Percentiles rank a stretch among this genome's conserved stretches.
Conservation (phyloP, 2,113 vertebrate genomes). For the Mesocricetus auratus region DNA sequence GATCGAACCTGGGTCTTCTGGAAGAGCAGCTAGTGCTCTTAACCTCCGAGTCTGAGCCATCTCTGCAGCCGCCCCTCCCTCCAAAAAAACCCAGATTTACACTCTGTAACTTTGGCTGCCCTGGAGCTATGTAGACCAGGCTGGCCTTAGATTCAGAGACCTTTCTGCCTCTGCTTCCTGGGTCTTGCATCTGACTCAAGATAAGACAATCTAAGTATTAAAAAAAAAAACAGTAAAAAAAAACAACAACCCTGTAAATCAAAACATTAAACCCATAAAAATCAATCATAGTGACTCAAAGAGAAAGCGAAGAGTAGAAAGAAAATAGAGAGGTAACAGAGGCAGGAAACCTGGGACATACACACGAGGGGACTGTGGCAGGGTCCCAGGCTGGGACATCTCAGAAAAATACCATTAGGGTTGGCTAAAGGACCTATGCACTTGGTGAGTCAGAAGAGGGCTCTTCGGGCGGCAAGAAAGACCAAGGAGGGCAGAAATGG, state of each 20-base stretch:
- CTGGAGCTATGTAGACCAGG: background rate
- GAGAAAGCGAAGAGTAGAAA: too few relatives aligned
- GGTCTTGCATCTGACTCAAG: background rate
- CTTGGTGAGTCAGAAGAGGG: background rate
- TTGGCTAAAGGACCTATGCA: background rate
- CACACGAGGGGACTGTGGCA: background rate
- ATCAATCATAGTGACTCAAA: background rate
- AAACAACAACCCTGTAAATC: background rate
- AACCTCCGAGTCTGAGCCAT: background rate
- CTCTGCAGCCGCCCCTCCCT: fast-evolving
- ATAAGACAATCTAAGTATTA: background rate
- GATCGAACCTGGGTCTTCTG: background rate
- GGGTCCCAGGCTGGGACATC: background rate
- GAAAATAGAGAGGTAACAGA: background rate
- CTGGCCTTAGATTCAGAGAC: background rate
- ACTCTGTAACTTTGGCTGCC: background rate
- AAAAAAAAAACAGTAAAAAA: background rate
- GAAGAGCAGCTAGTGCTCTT: background rate
- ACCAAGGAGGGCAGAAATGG: background rate
- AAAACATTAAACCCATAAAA: background rate
- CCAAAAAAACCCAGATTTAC: background rate
- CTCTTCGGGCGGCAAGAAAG: background rate
- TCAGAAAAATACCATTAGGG: background rate
- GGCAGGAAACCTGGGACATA: background rate
- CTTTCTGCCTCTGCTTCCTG: background rate